Conservation (phyloP, 2,888 invertebrate species). For the Cyaniris semiargus region DNA sequence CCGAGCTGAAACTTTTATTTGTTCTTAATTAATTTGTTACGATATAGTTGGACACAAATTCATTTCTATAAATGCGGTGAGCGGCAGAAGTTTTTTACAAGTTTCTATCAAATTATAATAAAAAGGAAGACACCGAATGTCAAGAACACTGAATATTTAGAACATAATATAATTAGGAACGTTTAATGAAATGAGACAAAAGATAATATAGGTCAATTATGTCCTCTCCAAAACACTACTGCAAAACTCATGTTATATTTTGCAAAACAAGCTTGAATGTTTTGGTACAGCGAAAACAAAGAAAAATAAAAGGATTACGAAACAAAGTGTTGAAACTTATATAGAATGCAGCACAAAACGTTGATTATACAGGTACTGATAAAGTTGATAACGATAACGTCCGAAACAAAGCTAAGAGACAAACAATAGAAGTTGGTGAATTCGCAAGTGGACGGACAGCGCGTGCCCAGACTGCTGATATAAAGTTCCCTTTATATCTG, state of each 20-base stretch:
- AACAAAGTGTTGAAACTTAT: not conserved
- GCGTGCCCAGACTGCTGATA: conserved; percentile 31
- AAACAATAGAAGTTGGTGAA: conserved; percentile 24
- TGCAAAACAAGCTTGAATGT: not conserved
- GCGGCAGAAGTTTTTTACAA: not conserved
- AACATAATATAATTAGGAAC: not conserved
- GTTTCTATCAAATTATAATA: not conserved
- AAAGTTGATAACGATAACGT: conserved; percentile 22
- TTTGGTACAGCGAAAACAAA: not conserved
- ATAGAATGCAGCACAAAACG: not conserved
- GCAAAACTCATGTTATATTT: not conserved
- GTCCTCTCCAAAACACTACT: too few relatives aligned
- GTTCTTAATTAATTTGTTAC: conserved; percentile 17
- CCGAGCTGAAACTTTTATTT: conserved; percentile 14
- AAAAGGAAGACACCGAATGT: not conserved
- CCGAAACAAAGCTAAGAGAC: conserved; percentile 30
- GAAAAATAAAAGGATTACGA: not conserved
- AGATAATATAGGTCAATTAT: too few relatives aligned
- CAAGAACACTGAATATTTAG: not conserved
- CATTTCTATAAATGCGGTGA: not conserved
- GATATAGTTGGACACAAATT: conserved; percentile 1
- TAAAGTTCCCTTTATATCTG: conserved; percentile 30
- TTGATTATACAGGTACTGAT: conserved; percentile 19
- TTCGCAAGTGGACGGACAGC: conserved; percentile 31
- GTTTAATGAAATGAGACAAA: not conserved